Evolutionary conservation across 1,140 invertebrate species (phyloP).

Genomic region (Pararge aegeria): DNA sequence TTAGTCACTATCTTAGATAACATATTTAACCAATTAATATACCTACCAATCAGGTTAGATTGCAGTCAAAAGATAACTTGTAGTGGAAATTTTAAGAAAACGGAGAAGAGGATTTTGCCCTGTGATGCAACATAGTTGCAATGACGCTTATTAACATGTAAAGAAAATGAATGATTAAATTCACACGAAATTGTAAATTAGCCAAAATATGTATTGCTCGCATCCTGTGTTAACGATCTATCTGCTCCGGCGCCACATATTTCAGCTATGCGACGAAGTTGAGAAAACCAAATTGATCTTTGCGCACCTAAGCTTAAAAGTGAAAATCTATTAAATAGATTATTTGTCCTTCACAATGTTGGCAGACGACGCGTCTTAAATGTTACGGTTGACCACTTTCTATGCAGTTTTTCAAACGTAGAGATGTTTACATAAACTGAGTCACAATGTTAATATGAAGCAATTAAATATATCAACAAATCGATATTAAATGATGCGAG

Average conservation of each 20-base stretch:
- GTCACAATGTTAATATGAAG: slow-evolving; percentile 15
- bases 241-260: not conserved
- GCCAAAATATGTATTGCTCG: slow-evolving; percentile 4
- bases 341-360: not conserved
- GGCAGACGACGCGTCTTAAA: not conserved
- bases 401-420: not conserved
- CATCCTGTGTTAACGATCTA: slow-evolving; percentile 7
- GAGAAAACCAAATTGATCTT: not conserved
- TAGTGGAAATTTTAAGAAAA: too few species aligned
- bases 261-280: not conserved
- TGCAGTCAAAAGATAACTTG: too few species aligned
- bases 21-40: too few species aligned
- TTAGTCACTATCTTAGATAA: too few species aligned
- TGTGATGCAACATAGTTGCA: too few species aligned
- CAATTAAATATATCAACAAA: slow-evolving; percentile 19
- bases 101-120: too few species aligned
- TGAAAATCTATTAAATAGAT: not conserved
- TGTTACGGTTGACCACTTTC: not conserved
- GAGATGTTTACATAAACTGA: slow-evolving; percentile 3
- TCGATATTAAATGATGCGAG: slow-evolving; percentile 7
- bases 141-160: not conserved
- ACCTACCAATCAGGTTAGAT: too few species aligned
- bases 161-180: not conserved
- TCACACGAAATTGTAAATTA: slow-evolving; percentile 1
- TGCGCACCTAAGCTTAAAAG: not conserved